Evolutionary conservation across 64 coral and sea anemone genomes (phyloP).

Genomic region (Montipora cactus): DNA sequence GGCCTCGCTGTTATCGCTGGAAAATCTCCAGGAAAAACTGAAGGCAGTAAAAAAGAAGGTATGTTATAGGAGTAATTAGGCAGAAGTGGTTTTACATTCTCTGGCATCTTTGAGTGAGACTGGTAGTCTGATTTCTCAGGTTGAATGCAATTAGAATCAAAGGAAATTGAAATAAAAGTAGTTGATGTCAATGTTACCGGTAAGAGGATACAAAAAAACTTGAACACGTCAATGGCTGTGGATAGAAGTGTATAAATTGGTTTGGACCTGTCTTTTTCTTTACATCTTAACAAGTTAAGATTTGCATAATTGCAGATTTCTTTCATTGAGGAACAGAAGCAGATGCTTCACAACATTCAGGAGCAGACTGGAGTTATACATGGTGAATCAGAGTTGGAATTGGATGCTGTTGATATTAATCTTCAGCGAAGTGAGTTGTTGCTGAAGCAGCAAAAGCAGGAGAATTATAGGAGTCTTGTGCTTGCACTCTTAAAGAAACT

Average conservation of each 20-base stretch:
- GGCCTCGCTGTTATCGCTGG: conserved; percentile 72
- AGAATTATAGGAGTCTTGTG: conserved; percentile 34
- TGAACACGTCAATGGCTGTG: too few relatives aligned
- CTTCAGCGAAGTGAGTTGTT: conserved; percentile 73
- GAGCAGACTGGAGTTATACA: conserved; percentile 17
- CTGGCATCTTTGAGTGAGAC: too few relatives aligned
- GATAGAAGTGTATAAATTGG: too few relatives aligned
- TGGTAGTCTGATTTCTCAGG: too few relatives aligned
- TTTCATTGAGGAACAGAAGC: conserved; percentile 77
- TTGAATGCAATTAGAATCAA: too few relatives aligned
- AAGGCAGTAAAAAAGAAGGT: conserved; percentile 85
- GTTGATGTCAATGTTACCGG: too few relatives aligned
- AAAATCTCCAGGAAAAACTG: conserved; percentile 84
- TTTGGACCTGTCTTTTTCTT: too few relatives aligned
- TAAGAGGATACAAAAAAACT: too few relatives aligned
- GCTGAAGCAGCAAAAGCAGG: conserved; percentile 84
- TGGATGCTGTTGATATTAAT: conserved; percentile 74
- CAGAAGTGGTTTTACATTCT: not conserved
- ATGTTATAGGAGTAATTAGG: not conserved
- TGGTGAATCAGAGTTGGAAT: conserved; percentile 7
- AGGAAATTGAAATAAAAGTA: too few relatives aligned
- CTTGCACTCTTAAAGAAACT: conserved; percentile 58
- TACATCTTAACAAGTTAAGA: too few relatives aligned
- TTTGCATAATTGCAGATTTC: conserved; percentile 33
- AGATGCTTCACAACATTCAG: conserved; percentile 67